Percentiles rank a stretch among this genome's conserved stretches.
Evolutionary conservation across 2,113 vertebrate species (phyloP).

Genomic region (Thermophis baileyi): DNA sequence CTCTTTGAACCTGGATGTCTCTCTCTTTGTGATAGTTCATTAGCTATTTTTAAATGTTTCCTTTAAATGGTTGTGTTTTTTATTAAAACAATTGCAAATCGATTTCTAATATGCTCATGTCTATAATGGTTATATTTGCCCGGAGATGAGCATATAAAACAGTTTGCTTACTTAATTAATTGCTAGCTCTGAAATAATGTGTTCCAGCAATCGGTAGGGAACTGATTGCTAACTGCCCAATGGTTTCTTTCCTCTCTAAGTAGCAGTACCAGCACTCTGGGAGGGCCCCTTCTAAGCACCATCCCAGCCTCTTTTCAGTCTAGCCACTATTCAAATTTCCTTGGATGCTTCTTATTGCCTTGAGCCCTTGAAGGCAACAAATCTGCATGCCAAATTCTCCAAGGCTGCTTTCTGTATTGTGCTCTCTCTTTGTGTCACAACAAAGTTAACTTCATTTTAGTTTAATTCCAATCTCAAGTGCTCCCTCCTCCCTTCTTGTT

Average conservation of each 20-base stretch:
- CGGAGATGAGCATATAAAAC: background rate
- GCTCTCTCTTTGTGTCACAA: background rate
- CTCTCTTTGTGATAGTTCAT: background rate
- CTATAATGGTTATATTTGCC: background rate
- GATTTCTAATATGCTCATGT: background rate
- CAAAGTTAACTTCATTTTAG: background rate
- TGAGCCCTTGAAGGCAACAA: background rate
- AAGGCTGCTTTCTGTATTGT: background rate
- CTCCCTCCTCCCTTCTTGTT: background rate
- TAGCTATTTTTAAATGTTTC: background rate
- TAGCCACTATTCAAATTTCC: background rate
- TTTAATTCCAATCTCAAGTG: background rate
- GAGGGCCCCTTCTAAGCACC: background rate
- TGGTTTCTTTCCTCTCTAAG: background rate
- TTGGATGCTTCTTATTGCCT: background rate
- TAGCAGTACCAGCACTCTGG: background rate
- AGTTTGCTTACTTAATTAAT: background rate
- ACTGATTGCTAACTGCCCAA: background rate
- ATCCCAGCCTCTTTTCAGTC: background rate
- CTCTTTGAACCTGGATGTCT: background rate
- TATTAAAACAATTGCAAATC: background rate
- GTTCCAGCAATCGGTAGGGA: background rate
- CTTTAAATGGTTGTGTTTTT: background rate
- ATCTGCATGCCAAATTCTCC: background rate
- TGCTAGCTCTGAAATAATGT: background rate